Evolutionary conservation across 2,797 vertebrate species (phyloP).

Genomic region (Alauda arvensis): DNA sequence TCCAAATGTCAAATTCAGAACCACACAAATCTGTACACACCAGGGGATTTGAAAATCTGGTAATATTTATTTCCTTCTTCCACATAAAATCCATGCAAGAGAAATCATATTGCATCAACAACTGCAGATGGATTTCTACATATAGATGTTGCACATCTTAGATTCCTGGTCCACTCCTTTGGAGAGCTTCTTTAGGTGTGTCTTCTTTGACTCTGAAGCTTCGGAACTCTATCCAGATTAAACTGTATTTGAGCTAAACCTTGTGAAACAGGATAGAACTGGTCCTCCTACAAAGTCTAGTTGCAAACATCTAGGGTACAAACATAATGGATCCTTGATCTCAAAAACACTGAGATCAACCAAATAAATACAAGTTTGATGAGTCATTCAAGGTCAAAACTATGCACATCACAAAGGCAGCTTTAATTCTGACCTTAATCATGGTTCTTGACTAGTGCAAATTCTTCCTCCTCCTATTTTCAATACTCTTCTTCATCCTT

Average conservation of each 20-base stretch:
- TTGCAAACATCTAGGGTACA: neutral
- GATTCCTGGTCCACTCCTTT: neutral
- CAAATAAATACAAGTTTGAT: neutral
- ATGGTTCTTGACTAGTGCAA: neutral
- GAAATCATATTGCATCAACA: neutral
- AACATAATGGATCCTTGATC: neutral
- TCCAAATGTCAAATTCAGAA: neutral
- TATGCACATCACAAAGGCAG: neutral
- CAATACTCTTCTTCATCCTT: neutral
- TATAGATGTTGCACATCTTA: neutral
- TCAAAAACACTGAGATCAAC: neutral
- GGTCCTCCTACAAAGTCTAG: neutral
- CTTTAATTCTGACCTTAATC: neutral
- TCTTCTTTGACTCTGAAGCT: neutral
- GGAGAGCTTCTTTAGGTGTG: accelerated
- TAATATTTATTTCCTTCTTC: neutral
- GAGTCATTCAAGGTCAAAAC: neutral
- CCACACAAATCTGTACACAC: neutral
- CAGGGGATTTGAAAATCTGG: neutral
- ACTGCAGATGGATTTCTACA: neutral
- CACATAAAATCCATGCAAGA: neutral
- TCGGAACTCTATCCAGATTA: neutral
- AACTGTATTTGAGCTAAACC: neutral
- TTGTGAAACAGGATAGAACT: neutral
- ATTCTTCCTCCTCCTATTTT: neutral